These are phyloP conservation scores for Agrochola macilenta DNA, from an alignment of 2,888 invertebrate genomes.

Conservation along the genomic window DNA sequence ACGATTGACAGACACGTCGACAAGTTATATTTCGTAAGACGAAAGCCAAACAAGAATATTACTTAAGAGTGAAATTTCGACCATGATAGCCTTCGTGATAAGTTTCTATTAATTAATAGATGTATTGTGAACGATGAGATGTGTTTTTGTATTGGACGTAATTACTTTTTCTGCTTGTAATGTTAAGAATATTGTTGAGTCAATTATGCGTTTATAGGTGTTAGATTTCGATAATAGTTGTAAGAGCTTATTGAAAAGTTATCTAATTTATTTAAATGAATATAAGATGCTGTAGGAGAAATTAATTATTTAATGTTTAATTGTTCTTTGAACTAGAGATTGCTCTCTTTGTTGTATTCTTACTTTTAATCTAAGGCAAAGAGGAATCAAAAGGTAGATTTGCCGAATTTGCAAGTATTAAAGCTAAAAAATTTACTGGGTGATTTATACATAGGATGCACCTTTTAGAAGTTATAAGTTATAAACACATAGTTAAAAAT, in stretches of 20 bases:
- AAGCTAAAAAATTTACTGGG: no score
- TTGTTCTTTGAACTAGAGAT: conserved; percentile 15
- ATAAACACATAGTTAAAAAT: no score
- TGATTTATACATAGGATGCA: no score
- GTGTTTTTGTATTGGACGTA: conserved; percentile 32
- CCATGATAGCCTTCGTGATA: conserved; percentile 18
- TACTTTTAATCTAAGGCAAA: no score
- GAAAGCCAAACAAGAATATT: conserved; percentile 66
- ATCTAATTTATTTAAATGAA: conserved; percentile 38
- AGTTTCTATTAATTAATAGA: conserved; percentile 65
- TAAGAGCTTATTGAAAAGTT: conserved; percentile 47
- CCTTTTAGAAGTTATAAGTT: no score
- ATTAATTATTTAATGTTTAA: conserved; percentile 40
- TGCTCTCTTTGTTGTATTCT: background rate
- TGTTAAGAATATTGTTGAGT: conserved; percentile 20
- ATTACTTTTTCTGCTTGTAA: conserved; percentile 43
- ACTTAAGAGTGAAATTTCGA: conserved; percentile 74
- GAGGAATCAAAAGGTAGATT: no score
- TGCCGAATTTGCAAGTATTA: no score
- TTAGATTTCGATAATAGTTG: conserved; percentile 24
- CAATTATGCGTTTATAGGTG: conserved; percentile 47
- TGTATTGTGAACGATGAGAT: conserved; percentile 49
- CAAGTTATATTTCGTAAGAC: conserved; percentile 54
- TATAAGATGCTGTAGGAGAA: conserved; percentile 19
- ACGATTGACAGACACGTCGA: conserved; percentile 28